A percentile compares a stretch with the other conserved stretches of the same genome.
Conservation (phyloP, 2,888 invertebrate genomes). For the Melanotus villosus region DNA sequence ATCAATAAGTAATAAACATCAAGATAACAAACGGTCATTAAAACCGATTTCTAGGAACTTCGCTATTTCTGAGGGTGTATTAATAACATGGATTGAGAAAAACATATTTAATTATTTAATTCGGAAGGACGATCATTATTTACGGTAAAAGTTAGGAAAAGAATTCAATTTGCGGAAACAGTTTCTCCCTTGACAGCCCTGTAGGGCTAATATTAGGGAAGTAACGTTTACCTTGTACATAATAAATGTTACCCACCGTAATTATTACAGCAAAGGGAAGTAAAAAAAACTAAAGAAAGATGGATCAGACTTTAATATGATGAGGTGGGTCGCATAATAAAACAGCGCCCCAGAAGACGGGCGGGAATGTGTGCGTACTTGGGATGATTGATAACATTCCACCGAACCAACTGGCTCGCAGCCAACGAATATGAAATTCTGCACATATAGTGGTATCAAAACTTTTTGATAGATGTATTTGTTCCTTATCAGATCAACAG, state of each 20-base stretch:
- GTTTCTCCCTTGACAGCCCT: conserved; percentile 24
- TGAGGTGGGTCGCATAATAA: conserved; percentile 62
- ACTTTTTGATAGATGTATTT: conserved; percentile 48
- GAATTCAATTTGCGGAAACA: conserved; percentile 39
- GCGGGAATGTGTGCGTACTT: conserved; percentile 55
- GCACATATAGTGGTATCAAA: conserved; percentile 48
- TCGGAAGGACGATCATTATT: conserved; percentile 22
- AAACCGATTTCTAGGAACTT: neutral
- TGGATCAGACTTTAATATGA: conserved; percentile 66
- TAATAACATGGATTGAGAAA: neutral
- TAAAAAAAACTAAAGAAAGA: conserved; percentile 56
- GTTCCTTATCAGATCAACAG: conserved; percentile 47
- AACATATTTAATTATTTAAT: conserved; percentile 14
- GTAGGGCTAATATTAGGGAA: conserved; percentile 18
- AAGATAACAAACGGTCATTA: neutral
- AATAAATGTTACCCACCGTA: conserved; percentile 39
- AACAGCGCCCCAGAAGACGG: conserved; percentile 56
- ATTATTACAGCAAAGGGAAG: conserved; percentile 49
- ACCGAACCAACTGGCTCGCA: conserved; percentile 54
- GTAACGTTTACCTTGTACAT: conserved; percentile 35
- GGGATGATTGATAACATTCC: conserved; percentile 60
- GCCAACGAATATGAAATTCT: conserved; percentile 53
- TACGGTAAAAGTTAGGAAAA: conserved; percentile 22
- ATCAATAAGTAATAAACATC: no score
- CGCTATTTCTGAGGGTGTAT: neutral